Percentiles rank a stretch among this genome's conserved stretches.
Evolutionary conservation across 2,888 invertebrate genomes (phyloP).

Genomic region (Congeria kusceri): DNA sequence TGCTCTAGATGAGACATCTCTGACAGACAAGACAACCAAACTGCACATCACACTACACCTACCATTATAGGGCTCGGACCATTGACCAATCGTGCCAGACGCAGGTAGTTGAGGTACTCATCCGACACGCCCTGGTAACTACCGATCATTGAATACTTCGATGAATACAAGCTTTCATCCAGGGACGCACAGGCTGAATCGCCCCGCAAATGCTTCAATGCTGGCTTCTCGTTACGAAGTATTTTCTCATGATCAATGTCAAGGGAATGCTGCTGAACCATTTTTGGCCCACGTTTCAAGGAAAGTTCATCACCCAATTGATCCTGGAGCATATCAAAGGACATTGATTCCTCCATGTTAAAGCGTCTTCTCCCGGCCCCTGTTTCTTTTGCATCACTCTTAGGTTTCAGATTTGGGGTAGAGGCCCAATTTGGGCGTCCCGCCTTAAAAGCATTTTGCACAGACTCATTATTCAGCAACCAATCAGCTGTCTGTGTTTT

Average conservation of each 20-base stretch:
- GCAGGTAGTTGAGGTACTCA: slow-evolving; percentile 71
- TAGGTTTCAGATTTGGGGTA: slow-evolving; percentile 46
- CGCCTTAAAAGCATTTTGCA: neutral
- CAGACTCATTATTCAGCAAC: slow-evolving; percentile 40
- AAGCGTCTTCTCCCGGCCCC: slow-evolving; percentile 16
- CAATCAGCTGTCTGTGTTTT: slow-evolving; percentile 56
- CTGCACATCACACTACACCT: too few species aligned
- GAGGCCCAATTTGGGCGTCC: slow-evolving; percentile 48
- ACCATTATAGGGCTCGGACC: too few species aligned
- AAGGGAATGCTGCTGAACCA: neutral
- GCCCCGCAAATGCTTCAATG: slow-evolving; percentile 8
- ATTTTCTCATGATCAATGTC: neutral
- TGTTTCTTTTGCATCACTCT: neutral
- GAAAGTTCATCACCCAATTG: neutral
- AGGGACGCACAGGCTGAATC: slow-evolving; percentile 24
- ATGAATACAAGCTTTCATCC: slow-evolving; percentile 37
- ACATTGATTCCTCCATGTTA: slow-evolving; percentile 18
- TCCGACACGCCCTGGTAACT: slow-evolving; percentile 40
- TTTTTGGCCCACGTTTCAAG: neutral
- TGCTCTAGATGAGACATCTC: too few species aligned
- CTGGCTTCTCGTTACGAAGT: neutral
- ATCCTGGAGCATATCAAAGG: slow-evolving; percentile 31
- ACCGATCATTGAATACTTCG: slow-evolving; percentile 17
- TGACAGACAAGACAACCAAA: too few species aligned
- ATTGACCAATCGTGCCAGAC: slow-evolving; percentile 60